Evolutionary conservation across 2,797 vertebrate genomes (phyloP).

Genomic region (Acestrorhynchus altus): DNA sequence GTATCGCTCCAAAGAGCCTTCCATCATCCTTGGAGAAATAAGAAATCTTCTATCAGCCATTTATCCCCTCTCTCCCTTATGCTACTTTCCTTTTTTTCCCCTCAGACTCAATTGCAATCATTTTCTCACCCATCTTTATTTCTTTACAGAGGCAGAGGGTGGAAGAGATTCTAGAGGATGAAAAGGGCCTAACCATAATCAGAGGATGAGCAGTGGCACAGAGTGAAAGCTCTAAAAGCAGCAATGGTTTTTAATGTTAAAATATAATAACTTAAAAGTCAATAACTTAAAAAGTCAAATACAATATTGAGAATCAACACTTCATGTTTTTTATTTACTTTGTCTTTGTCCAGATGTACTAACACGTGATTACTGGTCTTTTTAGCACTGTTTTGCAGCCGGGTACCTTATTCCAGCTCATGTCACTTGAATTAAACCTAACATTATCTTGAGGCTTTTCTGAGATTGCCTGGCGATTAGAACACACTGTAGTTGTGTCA

Average conservation of each 20-base stretch:
- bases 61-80: neutral
- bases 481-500: no score
- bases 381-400: no score
- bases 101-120: neutral
- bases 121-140: neutral
- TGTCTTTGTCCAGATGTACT: no score
- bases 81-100: neutral
- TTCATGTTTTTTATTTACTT: no score
- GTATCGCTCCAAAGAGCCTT: neutral
- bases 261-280: no score
- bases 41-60: neutral
- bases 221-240: neutral
- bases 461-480: no score
- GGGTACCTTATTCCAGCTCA: no score
- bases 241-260: neutral
- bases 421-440: no score
- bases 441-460: no score
- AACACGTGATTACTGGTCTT: no score
- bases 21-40: neutral
- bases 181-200: conserved; percentile 59
- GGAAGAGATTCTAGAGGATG: conserved; percentile 67
- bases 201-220: conserved; percentile 42
- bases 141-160: conserved; percentile 64
- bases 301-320: no score
- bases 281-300: no score